Base-by-base conservation (phyloP, 1,140 invertebrate species). In the Sarcophaga bullata region DNA sequence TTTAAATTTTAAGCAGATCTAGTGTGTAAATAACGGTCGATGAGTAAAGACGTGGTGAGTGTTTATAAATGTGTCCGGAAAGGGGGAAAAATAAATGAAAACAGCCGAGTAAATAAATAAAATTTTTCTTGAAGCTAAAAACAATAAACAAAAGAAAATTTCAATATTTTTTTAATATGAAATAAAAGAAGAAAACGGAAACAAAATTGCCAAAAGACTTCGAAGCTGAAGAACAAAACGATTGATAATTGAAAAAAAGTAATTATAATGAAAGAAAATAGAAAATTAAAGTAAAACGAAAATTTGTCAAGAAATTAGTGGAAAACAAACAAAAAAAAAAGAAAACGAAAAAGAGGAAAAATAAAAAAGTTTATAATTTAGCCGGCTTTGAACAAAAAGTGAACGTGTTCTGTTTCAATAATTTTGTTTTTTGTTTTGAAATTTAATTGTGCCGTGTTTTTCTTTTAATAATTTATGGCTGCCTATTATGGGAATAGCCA, bases 11-110 rank as follows among this genome's bases (percentile, higher is more conserved):
- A 19, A 78, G 75, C n/a, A 17, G 49, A 50, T 78, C 50, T 78
- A 78, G 75, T 78, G 9, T 25, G 17, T 50, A 78, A 78, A 78
- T 17, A 78, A 78, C 75, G 75, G 17, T n/a, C 75, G 48, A 52
- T n/a, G 52, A 48, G 48, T 52, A 47, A 52, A 78, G 75, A 78
- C 75, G 75, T 78, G n/a, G 19, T 8, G 47, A 49, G 8, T 3
- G 47, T 72, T 46, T 4, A 49, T 6, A 68, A 25, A 9, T 68
- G 4, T n/a, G 15, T 19, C 19, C 8, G 10, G 3, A 68, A 17
- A 68, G 62, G 17, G n/a, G 5, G 8, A 25, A 19, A n/a, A 8
- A 9, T 68, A 19, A 68, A 68, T 19, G 62, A 19, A 68, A 68
- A 25, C 25, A 37, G 4, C 25, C 25, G 25, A 37, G 25, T 68